Percentiles rank a stretch among this genome's conserved stretches.
phyloP scores from a whole-genome alignment of 2,888 invertebrate genomes.

The Ceriagrion tenellum region DNA sequence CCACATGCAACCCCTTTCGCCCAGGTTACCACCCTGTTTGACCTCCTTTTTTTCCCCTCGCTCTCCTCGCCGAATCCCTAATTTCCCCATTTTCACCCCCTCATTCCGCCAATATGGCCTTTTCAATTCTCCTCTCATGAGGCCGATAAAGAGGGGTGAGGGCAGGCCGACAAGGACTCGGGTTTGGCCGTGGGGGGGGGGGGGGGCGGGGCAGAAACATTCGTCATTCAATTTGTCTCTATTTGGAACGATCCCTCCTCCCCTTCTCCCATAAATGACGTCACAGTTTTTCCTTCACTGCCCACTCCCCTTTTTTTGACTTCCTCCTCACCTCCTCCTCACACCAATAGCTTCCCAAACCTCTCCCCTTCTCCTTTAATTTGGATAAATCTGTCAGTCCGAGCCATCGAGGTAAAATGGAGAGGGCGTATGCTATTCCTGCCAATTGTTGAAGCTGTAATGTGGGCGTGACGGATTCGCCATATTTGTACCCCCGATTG shows the following conservation, averaged over 20 bases:
- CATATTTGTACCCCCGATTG: too few species aligned
- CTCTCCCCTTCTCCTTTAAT: background rate
- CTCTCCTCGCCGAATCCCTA: background rate
- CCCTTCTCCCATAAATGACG: background rate
- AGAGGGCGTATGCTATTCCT: too few species aligned
- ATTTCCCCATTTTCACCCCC: background rate
- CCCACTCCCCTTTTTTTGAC: background rate
- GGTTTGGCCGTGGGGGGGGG: background rate
- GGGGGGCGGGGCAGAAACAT: background rate
- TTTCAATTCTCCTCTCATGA: background rate
- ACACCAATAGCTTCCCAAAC: too few species aligned
- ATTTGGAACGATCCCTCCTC: background rate
- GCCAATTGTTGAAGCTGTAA: too few species aligned
- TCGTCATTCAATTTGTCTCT: constrained; percentile 40
- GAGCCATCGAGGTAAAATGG: too few species aligned
- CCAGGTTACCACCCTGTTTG: too few species aligned
- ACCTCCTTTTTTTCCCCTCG: too few species aligned
- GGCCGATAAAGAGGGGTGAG: background rate
- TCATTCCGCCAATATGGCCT: background rate
- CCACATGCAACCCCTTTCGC: too few species aligned
- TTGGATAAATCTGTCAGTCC: background rate
- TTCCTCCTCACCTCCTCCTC: background rate
- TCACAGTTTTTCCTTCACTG: background rate
- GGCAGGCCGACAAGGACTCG: background rate
- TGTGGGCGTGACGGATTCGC: too few species aligned